phyloP scores from a whole-genome alignment of 2,797 vertebrate species.

The Podargus strigoides region DNA sequence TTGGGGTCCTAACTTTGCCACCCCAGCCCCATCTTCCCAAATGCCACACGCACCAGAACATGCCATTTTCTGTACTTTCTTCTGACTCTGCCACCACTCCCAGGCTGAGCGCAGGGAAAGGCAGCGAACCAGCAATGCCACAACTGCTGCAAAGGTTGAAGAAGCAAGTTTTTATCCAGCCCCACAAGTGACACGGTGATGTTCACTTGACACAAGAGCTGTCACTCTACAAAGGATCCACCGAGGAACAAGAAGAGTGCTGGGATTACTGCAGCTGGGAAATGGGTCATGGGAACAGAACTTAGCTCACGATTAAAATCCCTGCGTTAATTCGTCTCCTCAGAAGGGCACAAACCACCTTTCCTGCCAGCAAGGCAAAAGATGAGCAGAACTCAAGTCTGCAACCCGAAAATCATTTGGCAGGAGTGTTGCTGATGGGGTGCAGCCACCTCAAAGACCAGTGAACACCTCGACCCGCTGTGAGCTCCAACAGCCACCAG shows the following conservation, averaged over 20 bases:
- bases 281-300: background rate
- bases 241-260: background rate
- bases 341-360: background rate
- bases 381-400: background rate
- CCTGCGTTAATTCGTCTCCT: background rate
- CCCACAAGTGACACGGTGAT: background rate
- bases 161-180: background rate
- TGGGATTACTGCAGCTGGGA: background rate
- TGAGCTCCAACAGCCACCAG: background rate
- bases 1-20: no score
- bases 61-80: rapidly evolving
- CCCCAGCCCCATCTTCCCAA: background rate
- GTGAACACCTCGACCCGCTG: background rate
- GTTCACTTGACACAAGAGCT: background rate
- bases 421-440: background rate
- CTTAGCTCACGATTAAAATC: background rate
- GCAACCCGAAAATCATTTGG: background rate
- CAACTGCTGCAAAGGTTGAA: background rate
- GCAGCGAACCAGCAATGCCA: background rate
- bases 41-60: background rate
- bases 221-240: background rate
- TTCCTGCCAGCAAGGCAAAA: background rate
- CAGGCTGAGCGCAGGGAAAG: background rate
- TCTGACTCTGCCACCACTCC: background rate
- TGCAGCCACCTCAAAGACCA: background rate